Conservation (phyloP, 2,113 vertebrate genomes). For the Tachycineta bicolor region DNA sequence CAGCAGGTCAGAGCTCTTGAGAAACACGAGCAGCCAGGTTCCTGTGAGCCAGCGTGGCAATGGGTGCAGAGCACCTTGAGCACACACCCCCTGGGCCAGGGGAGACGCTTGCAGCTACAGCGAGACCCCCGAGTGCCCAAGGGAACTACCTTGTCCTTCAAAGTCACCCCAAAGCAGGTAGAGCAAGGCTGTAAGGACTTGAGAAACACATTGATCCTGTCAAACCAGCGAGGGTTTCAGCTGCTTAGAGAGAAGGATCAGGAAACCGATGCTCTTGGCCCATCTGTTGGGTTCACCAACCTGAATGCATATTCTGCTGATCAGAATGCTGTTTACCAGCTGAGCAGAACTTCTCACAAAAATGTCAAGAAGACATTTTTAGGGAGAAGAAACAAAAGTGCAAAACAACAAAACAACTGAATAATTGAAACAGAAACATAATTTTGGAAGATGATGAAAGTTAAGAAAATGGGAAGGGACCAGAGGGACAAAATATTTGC, state of each 20-base stretch:
- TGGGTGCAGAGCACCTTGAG: not conserved
- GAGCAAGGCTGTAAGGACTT: not conserved
- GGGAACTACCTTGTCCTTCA: not conserved
- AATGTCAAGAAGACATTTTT: not conserved
- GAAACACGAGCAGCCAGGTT: not conserved
- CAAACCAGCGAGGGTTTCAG: not conserved
- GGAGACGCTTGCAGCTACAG: not conserved
- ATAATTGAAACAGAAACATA: conserved; percentile 15
- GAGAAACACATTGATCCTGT: not conserved
- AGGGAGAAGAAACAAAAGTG: not conserved
- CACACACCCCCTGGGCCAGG: not conserved
- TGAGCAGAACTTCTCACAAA: not conserved
- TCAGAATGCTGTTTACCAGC: not conserved
- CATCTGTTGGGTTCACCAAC: not conserved
- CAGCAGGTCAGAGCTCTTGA: not conserved
- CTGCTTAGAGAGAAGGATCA: not conserved
- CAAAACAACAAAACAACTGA: not conserved
- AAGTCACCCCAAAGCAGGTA: not conserved
- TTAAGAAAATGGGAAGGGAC: conserved; percentile 29
- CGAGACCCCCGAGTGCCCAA: not conserved
- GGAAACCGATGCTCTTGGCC: not conserved
- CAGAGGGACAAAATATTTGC: conserved; percentile 36
- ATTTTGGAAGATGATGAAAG: conserved; percentile 39
- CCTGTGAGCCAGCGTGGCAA: not conserved
- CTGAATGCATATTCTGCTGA: not conserved